Evolutionary conservation across 1,140 invertebrate genomes (phyloP), one percentile per base, ranked within the genome.

Genomic region (Laupala kohalensis): DNA sequence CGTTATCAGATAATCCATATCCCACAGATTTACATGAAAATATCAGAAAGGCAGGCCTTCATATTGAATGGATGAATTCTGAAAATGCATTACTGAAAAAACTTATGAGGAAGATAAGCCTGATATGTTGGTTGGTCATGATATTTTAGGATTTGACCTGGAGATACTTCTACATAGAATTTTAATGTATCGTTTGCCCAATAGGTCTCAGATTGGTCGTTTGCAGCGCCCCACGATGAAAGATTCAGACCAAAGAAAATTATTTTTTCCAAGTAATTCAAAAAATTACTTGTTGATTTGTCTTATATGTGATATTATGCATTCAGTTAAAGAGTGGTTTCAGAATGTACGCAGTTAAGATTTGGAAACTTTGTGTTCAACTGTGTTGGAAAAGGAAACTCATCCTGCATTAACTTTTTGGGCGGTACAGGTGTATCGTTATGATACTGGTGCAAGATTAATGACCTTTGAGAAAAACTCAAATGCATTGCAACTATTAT

Each of bases 101-200:
- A 79, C 89, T 96, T 72, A 81, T 97, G 69, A 88, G 89, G 0
- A 91, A 93, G 78, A 88, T 98, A 73, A 99, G 84, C 93, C 96
- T 0, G 97, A 99, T 83, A 80, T 98, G 13, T 87, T 98, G 67
- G 87, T 99, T 6, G 96, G 95, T 3, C 95, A 97, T 79, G 96
- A 98, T 81, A 83, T 95, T 25, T 87, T 89, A 78, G 91, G 90
- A 9, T 96, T 92, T 80, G 93, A 96, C 78, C 85, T 97, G 70
- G 92, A 95, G 77, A 83, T 96, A 6, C 82, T 98, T 2, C 86
- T 95, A n/a, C 90, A 93, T 74, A 89, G 95, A 75, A 87, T 97
- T 53, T 80, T n/a, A 67, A 74, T 62, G 24, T 81, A 85, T 74
- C 88, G 94, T 78, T 89, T 95, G 67, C 87, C 90, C 0, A 90